These are phyloP conservation scores for Carpatolechia fugitivella DNA, from an alignment of 2,888 invertebrate species.

Conservation along the genomic window DNA sequence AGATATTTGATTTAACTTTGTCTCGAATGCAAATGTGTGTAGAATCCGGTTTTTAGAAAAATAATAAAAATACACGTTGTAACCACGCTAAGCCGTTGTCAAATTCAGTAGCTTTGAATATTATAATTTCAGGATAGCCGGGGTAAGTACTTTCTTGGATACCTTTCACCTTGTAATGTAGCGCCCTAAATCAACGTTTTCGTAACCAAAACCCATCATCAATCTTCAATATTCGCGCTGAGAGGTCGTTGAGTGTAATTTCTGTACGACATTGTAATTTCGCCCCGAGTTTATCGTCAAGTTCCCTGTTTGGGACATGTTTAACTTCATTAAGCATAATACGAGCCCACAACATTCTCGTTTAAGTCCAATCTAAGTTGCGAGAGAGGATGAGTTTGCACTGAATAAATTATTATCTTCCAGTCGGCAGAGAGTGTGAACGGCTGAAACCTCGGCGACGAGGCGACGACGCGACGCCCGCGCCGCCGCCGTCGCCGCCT, in stretches of 20 bases:
- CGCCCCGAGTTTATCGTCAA: slow-evolving; percentile 44
- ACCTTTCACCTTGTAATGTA: not conserved
- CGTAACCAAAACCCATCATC: slow-evolving; percentile 33
- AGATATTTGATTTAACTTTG: too few species aligned
- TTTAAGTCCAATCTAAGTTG: slow-evolving; percentile 79
- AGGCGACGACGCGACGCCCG: slow-evolving; percentile 15
- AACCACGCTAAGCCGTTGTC: too few species aligned
- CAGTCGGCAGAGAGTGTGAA: slow-evolving; percentile 52
- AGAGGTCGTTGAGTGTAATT: slow-evolving; percentile 15
- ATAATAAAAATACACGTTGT: too few species aligned
- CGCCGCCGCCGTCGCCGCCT: not conserved
- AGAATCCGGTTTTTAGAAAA: too few species aligned
- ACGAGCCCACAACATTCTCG: slow-evolving; percentile 71
- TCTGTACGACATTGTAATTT: slow-evolving; percentile 43
- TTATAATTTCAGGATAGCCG: too few species aligned
- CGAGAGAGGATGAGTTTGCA: slow-evolving; percentile 65
- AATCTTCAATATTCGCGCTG: slow-evolving; percentile 21
- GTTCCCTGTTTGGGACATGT: slow-evolving; percentile 65
- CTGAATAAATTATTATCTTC: slow-evolving; percentile 77
- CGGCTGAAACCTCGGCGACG: slow-evolving; percentile 32
- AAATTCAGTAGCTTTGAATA: too few species aligned
- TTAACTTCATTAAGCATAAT: slow-evolving; percentile 77
- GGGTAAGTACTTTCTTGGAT: not conserved
- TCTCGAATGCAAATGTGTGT: too few species aligned
- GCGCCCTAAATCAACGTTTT: slow-evolving; percentile 28